These are phyloP conservation scores for Octomys mimax DNA, from an alignment of 2,797 vertebrate genomes.

Conservation along the genomic window DNA sequence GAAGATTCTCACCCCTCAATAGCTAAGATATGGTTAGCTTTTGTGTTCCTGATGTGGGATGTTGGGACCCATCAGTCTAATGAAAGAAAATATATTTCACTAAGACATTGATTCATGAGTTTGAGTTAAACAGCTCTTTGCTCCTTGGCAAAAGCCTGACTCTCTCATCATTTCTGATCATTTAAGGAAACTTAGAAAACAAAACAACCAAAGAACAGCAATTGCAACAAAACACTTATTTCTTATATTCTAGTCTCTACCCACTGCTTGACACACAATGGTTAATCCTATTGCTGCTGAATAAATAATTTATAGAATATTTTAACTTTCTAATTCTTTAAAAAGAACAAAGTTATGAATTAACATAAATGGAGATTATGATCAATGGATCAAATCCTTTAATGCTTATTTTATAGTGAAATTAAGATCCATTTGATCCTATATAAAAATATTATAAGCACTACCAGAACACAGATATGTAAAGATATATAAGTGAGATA, in stretches of 20 bases:
- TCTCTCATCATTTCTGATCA: not conserved
- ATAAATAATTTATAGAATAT: conserved; percentile 7
- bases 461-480: not conserved
- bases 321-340: conserved; percentile 30
- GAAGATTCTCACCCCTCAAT: not conserved
- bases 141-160: not conserved
- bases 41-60: not conserved
- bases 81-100: not conserved
- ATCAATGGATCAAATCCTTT: conserved; percentile 38
- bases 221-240: not conserved
- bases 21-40: not conserved
- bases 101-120: conserved; percentile 29
- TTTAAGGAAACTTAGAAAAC: not conserved
- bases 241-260: not conserved
- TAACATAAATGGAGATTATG: not conserved
- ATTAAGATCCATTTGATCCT: conserved; percentile 44
- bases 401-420: not conserved
- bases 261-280: not conserved
- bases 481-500: not conserved
- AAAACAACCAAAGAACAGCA: not conserved
- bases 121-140: not conserved
- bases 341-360: not conserved
- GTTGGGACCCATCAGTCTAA: conserved; percentile 23
- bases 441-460: conserved; percentile 35
- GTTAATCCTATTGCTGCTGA: not conserved